Conservation (phyloP, 1,140 invertebrate genomes). For the Trachelipus rathkii region DNA sequence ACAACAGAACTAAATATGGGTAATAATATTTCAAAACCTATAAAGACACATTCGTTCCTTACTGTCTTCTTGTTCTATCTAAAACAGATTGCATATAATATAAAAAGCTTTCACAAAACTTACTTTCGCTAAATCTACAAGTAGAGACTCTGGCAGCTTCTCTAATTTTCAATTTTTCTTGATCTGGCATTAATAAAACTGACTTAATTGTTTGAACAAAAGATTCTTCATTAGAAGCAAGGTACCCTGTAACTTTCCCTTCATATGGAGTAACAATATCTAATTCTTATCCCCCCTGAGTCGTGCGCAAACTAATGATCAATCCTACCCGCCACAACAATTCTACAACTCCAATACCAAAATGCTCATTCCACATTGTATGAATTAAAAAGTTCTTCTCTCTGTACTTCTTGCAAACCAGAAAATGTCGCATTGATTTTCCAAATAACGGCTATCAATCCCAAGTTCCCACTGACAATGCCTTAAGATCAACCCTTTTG, state of each 20-base stretch:
- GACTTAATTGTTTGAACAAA: slow-evolving; percentile 73
- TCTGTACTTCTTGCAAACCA: slow-evolving; percentile 68
- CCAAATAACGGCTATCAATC: slow-evolving; percentile 82
- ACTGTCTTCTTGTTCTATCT: neutral
- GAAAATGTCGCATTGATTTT: slow-evolving; percentile 78
- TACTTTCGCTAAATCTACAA: slow-evolving; percentile 54
- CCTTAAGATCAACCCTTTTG: slow-evolving; percentile 75
- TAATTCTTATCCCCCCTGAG: slow-evolving; percentile 85
- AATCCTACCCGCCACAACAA: slow-evolving; percentile 95
- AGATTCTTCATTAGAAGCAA: slow-evolving; percentile 71
- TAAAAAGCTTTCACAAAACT: slow-evolving; percentile 51
- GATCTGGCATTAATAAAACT: slow-evolving; percentile 64
- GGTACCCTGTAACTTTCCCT: slow-evolving; percentile 65
- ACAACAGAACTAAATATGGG: too few species aligned
- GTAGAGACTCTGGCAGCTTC: slow-evolving; percentile 61
- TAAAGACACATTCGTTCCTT: neutral
- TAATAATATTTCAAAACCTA: too few species aligned
- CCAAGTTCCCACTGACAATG: slow-evolving; percentile 75
- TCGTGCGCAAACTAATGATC: slow-evolving; percentile 92
- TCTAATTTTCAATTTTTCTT: slow-evolving; percentile 62
- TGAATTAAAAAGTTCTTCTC: slow-evolving; percentile 77
- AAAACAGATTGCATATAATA: neutral
- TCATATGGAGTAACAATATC: slow-evolving; percentile 83
- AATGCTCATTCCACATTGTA: slow-evolving; percentile 99
- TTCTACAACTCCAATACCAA: slow-evolving; percentile 97